Conservation (phyloP, 2,888 invertebrate genomes). For the Terebella lapidaria region DNA sequence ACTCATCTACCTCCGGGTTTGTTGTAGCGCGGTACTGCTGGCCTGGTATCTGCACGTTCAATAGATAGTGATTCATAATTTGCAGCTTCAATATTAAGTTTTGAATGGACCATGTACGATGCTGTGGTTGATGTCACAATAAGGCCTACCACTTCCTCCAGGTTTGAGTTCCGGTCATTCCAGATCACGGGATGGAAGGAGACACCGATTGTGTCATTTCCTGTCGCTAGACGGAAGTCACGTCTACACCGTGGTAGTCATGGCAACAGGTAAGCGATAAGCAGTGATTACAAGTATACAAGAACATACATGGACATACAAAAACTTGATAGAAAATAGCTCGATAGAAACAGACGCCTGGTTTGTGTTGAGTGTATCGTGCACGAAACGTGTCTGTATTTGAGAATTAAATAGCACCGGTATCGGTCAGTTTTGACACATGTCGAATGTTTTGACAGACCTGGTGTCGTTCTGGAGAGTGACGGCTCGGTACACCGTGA, state of each 20-base stretch:
- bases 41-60: not conserved
- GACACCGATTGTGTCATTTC: not conserved
- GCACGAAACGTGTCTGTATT: too few species aligned
- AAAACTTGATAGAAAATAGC: not conserved
- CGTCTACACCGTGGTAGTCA: too few species aligned
- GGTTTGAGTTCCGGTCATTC: not conserved
- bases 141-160: not conserved
- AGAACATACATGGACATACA: not conserved
- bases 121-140: too few species aligned
- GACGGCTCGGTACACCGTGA: constrained; percentile 3
- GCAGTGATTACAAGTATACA: too few species aligned
- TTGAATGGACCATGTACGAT: too few species aligned
- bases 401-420: too few species aligned
- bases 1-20: constrained; percentile 1
- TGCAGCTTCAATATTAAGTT: too few species aligned
- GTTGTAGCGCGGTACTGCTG: not conserved
- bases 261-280: too few species aligned
- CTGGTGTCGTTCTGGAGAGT: constrained; percentile 9
- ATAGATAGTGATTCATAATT: not conserved
- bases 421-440: not conserved
- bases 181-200: constrained; percentile 7
- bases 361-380: too few species aligned
- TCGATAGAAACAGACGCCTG: too few species aligned
- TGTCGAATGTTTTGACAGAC: not conserved
- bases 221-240: constrained; percentile 8